phyloP scores from a whole-genome alignment of 2,888 invertebrate genomes.

The Julus scanicus region DNA sequence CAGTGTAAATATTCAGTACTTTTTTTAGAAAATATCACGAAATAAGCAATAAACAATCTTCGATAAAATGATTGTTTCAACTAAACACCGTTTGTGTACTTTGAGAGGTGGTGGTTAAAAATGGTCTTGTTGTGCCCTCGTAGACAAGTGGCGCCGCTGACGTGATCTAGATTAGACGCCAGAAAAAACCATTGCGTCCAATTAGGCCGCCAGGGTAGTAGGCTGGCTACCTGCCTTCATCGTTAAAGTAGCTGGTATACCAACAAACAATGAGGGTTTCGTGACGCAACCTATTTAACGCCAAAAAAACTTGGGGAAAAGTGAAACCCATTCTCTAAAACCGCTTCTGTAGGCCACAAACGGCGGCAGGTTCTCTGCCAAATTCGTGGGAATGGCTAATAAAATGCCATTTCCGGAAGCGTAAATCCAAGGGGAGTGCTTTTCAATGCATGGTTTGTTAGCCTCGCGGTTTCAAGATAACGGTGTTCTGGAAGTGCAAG shows the following conservation, averaged over 20 bases:
- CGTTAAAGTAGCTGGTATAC: background rate
- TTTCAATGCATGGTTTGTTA: background rate
- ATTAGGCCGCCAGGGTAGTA: background rate
- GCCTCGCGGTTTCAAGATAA: background rate
- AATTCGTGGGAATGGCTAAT: background rate
- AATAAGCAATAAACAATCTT: background rate
- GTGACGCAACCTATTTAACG: background rate
- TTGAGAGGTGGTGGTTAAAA: too few relatives aligned
- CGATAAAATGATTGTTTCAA: too few relatives aligned
- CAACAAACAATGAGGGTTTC: background rate
- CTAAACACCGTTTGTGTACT: too few relatives aligned
- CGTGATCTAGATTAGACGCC: background rate
- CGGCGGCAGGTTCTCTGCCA: too few relatives aligned
- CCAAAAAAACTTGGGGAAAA: background rate
- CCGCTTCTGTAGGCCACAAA: too few relatives aligned
- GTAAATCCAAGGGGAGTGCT: background rate
- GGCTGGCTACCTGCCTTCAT: too few relatives aligned
- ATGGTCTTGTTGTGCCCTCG: background rate
- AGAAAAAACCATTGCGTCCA: background rate
- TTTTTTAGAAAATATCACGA: background rate
- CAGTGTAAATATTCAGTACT: too few relatives aligned
- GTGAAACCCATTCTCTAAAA: background rate
- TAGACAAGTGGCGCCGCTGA: background rate
- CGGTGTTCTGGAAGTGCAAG: too few relatives aligned
- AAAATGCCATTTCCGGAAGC: background rate